Percentiles rank a stretch among this genome's conserved stretches.
phyloP scores from a whole-genome alignment of 2,888 invertebrate species.

The Idaea dimidiata region DNA sequence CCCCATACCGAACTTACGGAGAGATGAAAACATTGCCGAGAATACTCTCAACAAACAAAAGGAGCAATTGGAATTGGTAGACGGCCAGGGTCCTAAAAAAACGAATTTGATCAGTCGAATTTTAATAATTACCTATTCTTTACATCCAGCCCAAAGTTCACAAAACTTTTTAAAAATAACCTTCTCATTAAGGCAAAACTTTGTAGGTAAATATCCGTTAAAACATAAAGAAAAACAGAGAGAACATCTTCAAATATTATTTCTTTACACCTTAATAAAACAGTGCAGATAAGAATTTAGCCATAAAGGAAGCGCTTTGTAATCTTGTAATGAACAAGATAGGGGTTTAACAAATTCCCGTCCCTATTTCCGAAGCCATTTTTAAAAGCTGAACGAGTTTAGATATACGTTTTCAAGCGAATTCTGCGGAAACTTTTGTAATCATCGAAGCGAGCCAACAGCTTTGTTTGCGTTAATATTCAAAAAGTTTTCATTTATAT shows the following conservation, averaged over 20 bases:
- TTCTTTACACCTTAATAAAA: conserved; percentile 3
- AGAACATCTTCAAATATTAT: conserved; percentile 2
- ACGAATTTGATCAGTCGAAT: neutral
- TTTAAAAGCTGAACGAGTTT: neutral
- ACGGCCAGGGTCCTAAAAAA: neutral
- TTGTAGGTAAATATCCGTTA: neutral
- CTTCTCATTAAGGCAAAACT: neutral
- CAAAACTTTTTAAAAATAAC: neutral
- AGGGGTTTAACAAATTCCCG: neutral
- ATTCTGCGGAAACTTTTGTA: neutral
- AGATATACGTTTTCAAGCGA: neutral
- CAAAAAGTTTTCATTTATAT: neutral
- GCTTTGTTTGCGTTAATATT: neutral
- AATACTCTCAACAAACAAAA: neutral
- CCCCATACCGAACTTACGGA: conserved; percentile 35
- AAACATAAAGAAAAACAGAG: neutral
- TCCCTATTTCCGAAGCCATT: neutral
- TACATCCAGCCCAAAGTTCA: neutral
- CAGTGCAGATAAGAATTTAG: neutral
- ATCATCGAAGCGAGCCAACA: neutral
- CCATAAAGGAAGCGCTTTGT: neutral
- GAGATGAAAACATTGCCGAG: neutral
- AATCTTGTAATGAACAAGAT: neutral
- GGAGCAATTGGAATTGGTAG: neutral
- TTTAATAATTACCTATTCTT: neutral